phyloP scores from a whole-genome alignment of 2,888 invertebrate genomes.

The Ophraella communa region DNA sequence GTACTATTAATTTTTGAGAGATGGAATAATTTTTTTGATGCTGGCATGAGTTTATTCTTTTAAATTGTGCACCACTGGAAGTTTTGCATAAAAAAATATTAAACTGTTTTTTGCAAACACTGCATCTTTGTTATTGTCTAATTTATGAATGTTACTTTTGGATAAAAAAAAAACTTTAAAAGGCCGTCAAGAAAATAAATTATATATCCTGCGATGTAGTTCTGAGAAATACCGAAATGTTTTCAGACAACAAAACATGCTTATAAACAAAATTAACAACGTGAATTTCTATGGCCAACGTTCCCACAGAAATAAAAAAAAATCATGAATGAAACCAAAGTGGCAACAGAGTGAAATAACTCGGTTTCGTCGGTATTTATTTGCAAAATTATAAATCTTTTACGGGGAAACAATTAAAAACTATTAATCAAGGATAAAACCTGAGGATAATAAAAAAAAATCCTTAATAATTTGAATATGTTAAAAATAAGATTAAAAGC shows the following conservation, averaged over 20 bases:
- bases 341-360: background rate
- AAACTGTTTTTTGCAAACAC: background rate
- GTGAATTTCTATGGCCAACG: background rate
- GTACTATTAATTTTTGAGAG: no score
- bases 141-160: background rate
- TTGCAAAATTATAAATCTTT: no score
- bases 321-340: slow-evolving; percentile 4
- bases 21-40: no score
- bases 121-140: slow-evolving; percentile 6
- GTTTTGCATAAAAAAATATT: background rate
- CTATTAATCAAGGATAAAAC: no score
- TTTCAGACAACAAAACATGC: slow-evolving; percentile 11
- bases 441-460: no score
- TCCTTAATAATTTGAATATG: no score
- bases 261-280: slow-evolving; percentile 12
- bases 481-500: no score
- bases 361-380: background rate
- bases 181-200: background rate
- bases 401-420: no score
- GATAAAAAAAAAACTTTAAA: slow-evolving; percentile 1
- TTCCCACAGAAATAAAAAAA: slow-evolving; percentile 3
- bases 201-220: slow-evolving; percentile 2
- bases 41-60: no score
- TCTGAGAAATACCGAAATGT: slow-evolving; percentile 6
- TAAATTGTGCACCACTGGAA: background rate